These are phyloP conservation scores for Hipposideros larvatus DNA, from an alignment of 2,797 vertebrate species.

Conservation along the genomic window DNA sequence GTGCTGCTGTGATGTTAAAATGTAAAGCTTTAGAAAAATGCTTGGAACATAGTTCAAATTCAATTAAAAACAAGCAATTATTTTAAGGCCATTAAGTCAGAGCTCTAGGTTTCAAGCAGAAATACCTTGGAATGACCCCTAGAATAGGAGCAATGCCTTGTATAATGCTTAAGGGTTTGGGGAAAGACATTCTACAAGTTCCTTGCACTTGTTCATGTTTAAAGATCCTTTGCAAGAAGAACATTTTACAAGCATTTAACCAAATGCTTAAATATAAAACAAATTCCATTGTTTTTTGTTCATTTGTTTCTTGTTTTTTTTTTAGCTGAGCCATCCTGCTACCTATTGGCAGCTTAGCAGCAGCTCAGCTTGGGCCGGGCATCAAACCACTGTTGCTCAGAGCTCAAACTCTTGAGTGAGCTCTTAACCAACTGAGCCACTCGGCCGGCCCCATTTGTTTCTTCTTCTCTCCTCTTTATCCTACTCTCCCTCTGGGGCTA, in stretches of 20 bases:
- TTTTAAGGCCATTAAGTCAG: conserved; percentile 5
- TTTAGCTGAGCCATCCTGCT: no score
- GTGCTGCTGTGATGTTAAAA: neutral
- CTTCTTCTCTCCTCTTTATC: neutral
- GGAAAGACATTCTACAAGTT: neutral
- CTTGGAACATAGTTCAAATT: neutral
- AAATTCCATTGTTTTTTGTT: neutral
- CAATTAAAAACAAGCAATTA: neutral
- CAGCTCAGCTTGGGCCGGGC: no score
- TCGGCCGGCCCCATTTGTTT: neutral
- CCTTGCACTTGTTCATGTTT: neutral
- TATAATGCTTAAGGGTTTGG: neutral
- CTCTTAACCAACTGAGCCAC: no score
- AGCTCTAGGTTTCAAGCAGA: neutral
- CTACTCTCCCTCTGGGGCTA: neutral
- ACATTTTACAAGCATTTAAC: neutral
- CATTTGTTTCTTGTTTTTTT: neutral
- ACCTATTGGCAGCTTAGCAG: no score
- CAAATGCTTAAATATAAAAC: neutral
- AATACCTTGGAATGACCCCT: neutral
- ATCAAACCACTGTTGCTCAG: no score
- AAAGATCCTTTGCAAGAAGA: neutral
- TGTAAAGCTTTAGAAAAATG: neutral
- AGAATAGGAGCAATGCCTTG: neutral
- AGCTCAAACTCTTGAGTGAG: no score